Percentiles rank a stretch among this genome's conserved stretches.
Evolutionary conservation across 2,113 vertebrate genomes (phyloP).

Genomic region (Eidolon helvum): DNA sequence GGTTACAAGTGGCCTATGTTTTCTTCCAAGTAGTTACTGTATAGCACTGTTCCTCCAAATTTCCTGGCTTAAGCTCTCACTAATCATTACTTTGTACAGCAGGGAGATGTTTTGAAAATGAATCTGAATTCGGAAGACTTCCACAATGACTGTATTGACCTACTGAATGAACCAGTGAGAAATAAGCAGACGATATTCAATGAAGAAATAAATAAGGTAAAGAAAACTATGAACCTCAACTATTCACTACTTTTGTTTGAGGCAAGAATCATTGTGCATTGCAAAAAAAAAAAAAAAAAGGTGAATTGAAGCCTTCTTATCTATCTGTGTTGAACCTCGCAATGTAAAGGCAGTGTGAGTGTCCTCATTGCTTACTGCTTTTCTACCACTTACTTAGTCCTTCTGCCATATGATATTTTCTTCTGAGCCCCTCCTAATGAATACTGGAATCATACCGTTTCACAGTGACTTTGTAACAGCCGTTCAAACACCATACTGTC

Average conservation of each 20-base stretch:
- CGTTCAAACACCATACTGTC: not conserved
- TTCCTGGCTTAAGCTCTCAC: not conserved
- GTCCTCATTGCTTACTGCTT: not conserved
- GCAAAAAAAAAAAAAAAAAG: not conserved
- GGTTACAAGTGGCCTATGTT: not conserved
- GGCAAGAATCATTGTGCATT: not conserved
- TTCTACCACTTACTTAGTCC: not conserved
- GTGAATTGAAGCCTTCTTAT: not conserved
- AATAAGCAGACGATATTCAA: conserved; percentile 31
- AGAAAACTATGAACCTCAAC: conserved; percentile 7
- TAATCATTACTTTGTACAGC: conserved; percentile 46
- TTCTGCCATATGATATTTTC: not conserved
- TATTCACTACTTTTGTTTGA: not conserved
- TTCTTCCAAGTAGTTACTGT: not conserved
- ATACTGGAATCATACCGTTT: not conserved
- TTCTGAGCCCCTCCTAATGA: not conserved
- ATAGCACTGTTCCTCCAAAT: not conserved
- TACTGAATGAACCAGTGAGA: conserved; percentile 57
- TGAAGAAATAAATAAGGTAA: conserved; percentile 56
- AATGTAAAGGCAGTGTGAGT: not conserved
- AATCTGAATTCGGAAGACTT: conserved; percentile 43
- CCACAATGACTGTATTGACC: conserved; percentile 35
- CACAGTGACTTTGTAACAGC: not conserved
- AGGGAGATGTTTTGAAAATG: conserved; percentile 64
- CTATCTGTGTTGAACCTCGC: not conserved